Evolutionary conservation across 2,113 vertebrate species (phyloP), one percentile per base, ranked within the genome.

Genomic region (Condylura cristata): DNA sequence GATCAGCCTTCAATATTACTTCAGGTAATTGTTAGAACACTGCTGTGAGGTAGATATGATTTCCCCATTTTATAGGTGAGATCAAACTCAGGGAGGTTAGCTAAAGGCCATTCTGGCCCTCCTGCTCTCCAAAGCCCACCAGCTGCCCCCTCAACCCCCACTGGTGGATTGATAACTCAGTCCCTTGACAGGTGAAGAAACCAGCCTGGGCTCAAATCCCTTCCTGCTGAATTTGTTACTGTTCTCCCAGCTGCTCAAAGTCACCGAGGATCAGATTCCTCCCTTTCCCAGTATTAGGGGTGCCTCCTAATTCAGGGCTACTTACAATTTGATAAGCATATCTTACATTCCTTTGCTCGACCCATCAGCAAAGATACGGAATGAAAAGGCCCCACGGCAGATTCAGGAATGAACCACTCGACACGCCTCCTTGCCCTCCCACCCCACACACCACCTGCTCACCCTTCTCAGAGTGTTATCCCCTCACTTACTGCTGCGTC

Each of bases 291-390:
- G 37, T 75, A 68, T 94, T 86, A 88, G 96, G 32, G n/a, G 89
- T 2, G 74, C 90, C 65, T 71, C 84, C 68, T 93, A 89, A 60
- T 68, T 90, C 92, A 53, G 56, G 32, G 74, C 88, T 91, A n/a
- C 93, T 90, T 92, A 58, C 72, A 81, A 97, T 96, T 92, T 68
- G 96, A 96, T 94, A 93, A 93, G 93, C 94, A 95, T 92, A 53
- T 37, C 95, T 94, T 60, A 88, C 84, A 95, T 96, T 97, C 96
- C 93, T 96, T 84, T 66, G 74, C 90, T 53, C 75, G 90, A 11
- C 46, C 70, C 91, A 58, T 95, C 93, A 86, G 81, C 92, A 89
- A 76, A 87, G 86, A 96, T 41, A 80, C 32, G 86, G 95, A 93
- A 76, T 90, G 86, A 91, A 95, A 26, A 44, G 60, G 65, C 68